Evolutionary conservation across 2,888 invertebrate genomes (phyloP).

Genomic region (Chromoteleia sp.): DNA sequence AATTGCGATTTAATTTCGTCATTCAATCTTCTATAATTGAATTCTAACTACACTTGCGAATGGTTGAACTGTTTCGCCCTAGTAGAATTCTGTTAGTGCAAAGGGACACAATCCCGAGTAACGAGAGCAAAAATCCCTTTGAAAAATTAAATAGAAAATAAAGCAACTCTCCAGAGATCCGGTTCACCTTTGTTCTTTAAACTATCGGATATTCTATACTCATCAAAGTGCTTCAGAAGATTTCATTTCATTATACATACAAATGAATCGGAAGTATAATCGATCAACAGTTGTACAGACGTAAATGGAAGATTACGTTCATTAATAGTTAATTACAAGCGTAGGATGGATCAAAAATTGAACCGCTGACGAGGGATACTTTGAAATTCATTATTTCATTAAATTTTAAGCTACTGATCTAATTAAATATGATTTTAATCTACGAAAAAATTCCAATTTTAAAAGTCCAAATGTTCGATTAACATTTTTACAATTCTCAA

Average conservation of each 20-base stretch:
- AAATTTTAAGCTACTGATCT: not conserved
- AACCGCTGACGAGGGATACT: not conserved
- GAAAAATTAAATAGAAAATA: slow-evolving; percentile 62
- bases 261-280: slow-evolving; percentile 41
- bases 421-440: no score
- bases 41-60: slow-evolving; percentile 62
- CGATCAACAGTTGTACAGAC: slow-evolving; percentile 32
- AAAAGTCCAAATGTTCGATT: no score
- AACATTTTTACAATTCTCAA: no score
- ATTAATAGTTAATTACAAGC: slow-evolving; percentile 17
- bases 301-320: slow-evolving; percentile 21
- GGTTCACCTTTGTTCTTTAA: slow-evolving; percentile 51
- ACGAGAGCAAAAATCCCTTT: slow-evolving; percentile 55
- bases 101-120: slow-evolving; percentile 56
- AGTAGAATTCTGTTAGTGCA: slow-evolving; percentile 35
- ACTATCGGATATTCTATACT: slow-evolving; percentile 52
- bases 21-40: slow-evolving; percentile 63
- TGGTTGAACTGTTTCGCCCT: slow-evolving; percentile 41
- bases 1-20: slow-evolving; percentile 59
- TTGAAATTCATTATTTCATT: not conserved
- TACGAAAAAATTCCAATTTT: no score
- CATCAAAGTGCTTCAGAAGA: slow-evolving; percentile 41
- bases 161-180: slow-evolving; percentile 44
- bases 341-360: slow-evolving; percentile 5
- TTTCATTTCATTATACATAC: slow-evolving; percentile 44